Conservation (phyloP, 2,113 vertebrate genomes). For the Cyprichromis sp. region DNA sequence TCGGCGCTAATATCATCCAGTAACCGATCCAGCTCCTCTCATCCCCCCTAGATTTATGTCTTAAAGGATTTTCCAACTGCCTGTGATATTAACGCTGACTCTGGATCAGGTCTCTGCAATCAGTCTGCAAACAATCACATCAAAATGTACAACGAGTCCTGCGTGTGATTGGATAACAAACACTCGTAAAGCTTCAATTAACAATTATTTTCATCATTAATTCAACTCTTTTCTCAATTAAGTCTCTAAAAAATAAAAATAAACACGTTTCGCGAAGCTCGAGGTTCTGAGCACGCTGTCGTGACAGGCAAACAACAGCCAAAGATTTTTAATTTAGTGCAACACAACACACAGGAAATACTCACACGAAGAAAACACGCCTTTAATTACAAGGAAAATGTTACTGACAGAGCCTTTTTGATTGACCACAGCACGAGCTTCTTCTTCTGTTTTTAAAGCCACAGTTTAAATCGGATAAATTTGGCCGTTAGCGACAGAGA, state of each 20-base stretch:
- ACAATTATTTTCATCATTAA: background rate
- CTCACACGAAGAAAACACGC: background rate
- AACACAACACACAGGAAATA: background rate
- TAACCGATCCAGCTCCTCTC: background rate
- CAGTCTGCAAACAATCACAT: background rate
- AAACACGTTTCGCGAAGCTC: background rate
- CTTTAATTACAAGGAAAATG: background rate
- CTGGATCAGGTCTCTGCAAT: background rate
- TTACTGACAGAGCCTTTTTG: background rate
- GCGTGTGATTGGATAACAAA: background rate
- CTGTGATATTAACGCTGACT: background rate
- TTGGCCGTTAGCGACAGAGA: background rate
- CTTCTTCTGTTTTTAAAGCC: background rate
- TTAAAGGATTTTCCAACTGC: background rate
- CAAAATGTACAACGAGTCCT: background rate
- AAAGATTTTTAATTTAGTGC: background rate
- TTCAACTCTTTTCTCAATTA: background rate
- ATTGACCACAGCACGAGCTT: background rate
- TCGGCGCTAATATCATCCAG: background rate
- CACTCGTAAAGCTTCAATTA: background rate
- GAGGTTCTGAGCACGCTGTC: background rate
- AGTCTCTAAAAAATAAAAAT: background rate
- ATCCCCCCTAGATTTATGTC: background rate
- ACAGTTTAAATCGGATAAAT: background rate
- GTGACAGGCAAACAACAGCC: background rate